Conservation (phyloP, 2,113 vertebrate species). For the Pongo pygmaeus region DNA sequence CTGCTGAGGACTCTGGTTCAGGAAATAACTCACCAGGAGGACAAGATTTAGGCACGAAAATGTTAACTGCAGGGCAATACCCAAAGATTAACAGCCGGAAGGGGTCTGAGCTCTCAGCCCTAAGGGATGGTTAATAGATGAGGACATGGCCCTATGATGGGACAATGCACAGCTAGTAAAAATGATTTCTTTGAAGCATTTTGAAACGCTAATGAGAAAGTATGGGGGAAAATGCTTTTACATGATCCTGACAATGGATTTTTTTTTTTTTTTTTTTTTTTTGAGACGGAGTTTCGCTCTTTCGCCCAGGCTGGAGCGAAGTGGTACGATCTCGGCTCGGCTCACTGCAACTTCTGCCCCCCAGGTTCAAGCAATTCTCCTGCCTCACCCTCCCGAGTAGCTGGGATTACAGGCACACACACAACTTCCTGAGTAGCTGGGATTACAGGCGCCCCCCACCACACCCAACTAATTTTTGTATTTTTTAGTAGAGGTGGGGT, state of each 20-base stretch:
- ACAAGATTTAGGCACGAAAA: not conserved
- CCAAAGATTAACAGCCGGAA: not conserved
- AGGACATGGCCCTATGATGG: not conserved
- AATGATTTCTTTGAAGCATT: not conserved
- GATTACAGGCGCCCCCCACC: too few relatives aligned
- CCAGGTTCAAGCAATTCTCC: too few relatives aligned
- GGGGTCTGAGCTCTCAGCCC: not conserved
- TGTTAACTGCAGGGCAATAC: not conserved
- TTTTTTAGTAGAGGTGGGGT: too few relatives aligned
- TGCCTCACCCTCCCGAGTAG: too few relatives aligned
- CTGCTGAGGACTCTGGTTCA: not conserved
- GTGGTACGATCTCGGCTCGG: too few relatives aligned
- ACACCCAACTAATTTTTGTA: too few relatives aligned
- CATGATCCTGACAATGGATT: not conserved
- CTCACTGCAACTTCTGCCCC: too few relatives aligned
- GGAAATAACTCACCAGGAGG: not conserved
- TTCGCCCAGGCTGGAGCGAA: too few relatives aligned
- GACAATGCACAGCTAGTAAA: not conserved
- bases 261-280: not conserved
- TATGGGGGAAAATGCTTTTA: not conserved
- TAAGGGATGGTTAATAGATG: not conserved
- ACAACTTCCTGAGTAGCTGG: too few relatives aligned
- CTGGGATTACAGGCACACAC: too few relatives aligned
- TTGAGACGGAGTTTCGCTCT: too few relatives aligned
- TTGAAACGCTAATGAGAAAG: not conserved